Evolutionary conservation across 2,888 invertebrate species (phyloP).

Genomic region (Ichneumoninae sp.): DNA sequence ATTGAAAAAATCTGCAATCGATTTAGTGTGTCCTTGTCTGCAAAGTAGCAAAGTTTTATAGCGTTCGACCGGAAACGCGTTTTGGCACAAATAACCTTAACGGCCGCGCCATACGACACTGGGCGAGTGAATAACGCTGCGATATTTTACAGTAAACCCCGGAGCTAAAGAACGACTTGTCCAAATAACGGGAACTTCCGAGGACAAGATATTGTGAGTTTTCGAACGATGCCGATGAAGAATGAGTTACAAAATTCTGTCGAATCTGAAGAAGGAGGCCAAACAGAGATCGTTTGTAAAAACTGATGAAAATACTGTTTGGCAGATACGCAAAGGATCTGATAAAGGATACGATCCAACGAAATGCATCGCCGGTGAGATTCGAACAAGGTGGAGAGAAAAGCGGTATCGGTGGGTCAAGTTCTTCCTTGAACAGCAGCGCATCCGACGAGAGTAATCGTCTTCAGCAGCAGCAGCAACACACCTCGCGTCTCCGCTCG

Average conservation of each 20-base stretch:
- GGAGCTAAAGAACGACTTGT: conserved; percentile 97
- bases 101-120: conserved; percentile 18
- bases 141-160: conserved; percentile 91
- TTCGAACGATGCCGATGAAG: not conserved
- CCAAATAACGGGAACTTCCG: conserved; percentile 97
- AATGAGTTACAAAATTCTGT: not conserved
- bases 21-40: no score
- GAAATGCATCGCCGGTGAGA: conserved; percentile 96
- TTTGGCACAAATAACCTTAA: no score
- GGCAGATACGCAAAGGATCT: conserved; percentile 94
- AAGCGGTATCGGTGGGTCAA: conserved; percentile 88
- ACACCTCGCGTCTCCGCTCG: conserved; percentile 86
- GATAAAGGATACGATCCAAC: conserved; percentile 97
- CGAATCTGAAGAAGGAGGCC: not conserved
- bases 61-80: no score
- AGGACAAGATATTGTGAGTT: conserved; percentile 95
- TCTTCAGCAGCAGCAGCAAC: conserved; percentile 78
- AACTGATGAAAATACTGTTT: conserved; percentile 9
- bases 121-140: conserved; percentile 1
- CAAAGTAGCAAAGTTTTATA: no score
- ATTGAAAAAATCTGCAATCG: no score
- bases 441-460: conserved; percentile 88
- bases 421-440: conserved; percentile 92
- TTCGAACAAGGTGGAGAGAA: conserved; percentile 86
- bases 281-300: not conserved